phyloP scores from a whole-genome alignment of 2,113 vertebrate genomes.

The Prochilodus magdalenae region DNA sequence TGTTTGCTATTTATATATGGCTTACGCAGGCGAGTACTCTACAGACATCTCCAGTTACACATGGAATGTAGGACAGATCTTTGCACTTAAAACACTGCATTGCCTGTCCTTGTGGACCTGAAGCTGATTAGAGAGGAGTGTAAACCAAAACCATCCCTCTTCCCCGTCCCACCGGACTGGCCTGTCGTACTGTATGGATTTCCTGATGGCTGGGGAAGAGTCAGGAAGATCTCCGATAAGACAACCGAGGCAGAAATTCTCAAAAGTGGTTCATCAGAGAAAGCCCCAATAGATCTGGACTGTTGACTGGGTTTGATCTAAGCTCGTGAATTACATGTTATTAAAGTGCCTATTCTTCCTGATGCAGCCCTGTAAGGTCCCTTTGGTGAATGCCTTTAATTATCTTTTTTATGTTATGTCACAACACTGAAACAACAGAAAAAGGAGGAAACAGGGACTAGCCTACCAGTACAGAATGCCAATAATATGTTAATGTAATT shows the following conservation, averaged over 20 bases:
- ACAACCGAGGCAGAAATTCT: conserved; percentile 36
- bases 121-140: conserved; percentile 25
- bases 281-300: background rate
- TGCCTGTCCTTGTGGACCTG: conserved; percentile 10
- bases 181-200: conserved; percentile 24
- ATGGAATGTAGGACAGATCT: conserved; percentile 20
- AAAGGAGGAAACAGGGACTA: too few species aligned
- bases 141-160: conserved; percentile 43
- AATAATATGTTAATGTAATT: too few species aligned
- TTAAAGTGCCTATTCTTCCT: background rate
- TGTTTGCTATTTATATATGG: background rate
- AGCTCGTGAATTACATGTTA: background rate
- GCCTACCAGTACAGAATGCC: too few species aligned
- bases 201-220: conserved; percentile 39
- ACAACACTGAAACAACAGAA: too few species aligned
- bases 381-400: background rate
- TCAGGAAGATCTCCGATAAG: conserved; percentile 49
- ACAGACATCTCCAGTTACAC: conserved; percentile 27
- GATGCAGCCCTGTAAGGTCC: background rate
- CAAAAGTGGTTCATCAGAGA: conserved; percentile 11
- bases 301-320: conserved; percentile 30
- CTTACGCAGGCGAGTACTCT: background rate
- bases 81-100: conserved; percentile 1
- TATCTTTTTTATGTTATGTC: background rate
- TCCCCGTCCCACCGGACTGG: conserved; percentile 5